Evolutionary conservation across 1,140 invertebrate genomes (phyloP), one percentile per base, ranked within the genome.

Genomic region (Branchinecta lynchi): DNA sequence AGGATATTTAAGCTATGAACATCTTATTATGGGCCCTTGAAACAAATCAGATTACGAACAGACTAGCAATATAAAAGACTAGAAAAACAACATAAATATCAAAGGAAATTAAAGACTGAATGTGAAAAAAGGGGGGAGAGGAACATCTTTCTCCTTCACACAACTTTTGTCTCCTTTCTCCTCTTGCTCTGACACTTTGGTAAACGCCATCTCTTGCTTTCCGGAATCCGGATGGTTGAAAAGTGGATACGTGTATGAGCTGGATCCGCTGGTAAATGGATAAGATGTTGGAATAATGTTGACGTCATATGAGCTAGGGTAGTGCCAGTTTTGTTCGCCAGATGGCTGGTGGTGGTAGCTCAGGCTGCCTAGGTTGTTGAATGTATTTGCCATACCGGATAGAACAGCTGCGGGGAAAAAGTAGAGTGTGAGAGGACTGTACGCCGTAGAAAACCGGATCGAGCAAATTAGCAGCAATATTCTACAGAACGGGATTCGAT

Each of bases 81-180:
- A 32, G 32, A 32, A 32, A 32, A 32, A 32, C 5, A 32, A 32
- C 32, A 32, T 32, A 32, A 32, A 5, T 32, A 32, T 32, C 32
- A 32, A 32, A 32, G 2, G 32, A 32, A 32, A 32, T 32, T 32
- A 32, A 32, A 32, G 32, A 32, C 32, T 32, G 32, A 32, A 32
- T 32, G 32, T 32, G 32, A 60, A 60, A 60, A 60, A 15, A 20
- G 51, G 51, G 51, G 51, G 51, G 17, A 60, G 51, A 15, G 51
- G 51, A 60, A 60, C 51, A 20, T 60, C 51, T 60, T 60, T 20
- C 17, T 60, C 51, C 17, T 60, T 60, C 51, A 60, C 17, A 60
- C 51, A 60, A 60, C 51, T 60, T 20, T 60, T 60, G 1, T 60
- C 51, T 15, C 17, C 17, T 60, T 60, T 60, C 17, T 20, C 51